A percentile compares a stretch with the other conserved stretches of the same genome.
These are phyloP conservation scores for Fistularia commersonii DNA, from an alignment of 2,797 vertebrate species.

Conservation along the genomic window DNA sequence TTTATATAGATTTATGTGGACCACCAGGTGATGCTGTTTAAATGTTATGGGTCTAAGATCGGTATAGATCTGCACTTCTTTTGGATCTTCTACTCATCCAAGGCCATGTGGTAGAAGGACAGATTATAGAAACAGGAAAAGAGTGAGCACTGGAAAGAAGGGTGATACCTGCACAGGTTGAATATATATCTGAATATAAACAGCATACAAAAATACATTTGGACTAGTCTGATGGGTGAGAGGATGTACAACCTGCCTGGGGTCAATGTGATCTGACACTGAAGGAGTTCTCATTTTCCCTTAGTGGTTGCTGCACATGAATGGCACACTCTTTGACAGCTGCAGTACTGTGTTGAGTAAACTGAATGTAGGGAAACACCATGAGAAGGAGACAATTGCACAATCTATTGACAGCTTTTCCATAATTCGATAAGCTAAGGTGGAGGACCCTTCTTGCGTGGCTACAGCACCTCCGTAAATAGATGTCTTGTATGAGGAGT, in stretches of 20 bases:
- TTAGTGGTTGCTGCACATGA: conserved; percentile 54
- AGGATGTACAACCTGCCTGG: conserved; percentile 12
- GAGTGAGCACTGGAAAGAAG: no score
- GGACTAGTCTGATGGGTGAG: neutral
- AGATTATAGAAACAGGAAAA: no score
- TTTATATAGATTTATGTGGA: no score
- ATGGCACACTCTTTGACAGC: conserved; percentile 62
- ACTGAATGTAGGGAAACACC: conserved; percentile 65
- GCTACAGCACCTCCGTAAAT: conserved; percentile 64
- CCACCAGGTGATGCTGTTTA: no score
- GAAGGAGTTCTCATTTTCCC: conserved; percentile 64
- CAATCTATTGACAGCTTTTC: conserved; percentile 71
- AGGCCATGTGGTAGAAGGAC: no score
- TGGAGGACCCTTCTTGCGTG: conserved; percentile 64
- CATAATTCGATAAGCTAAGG: conserved; percentile 76
- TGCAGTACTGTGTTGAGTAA: conserved; percentile 63
- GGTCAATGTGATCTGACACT: conserved; percentile 49
- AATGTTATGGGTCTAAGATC: no score
- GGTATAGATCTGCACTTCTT: no score
- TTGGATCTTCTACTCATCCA: no score
- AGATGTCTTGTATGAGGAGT: conserved; percentile 60
- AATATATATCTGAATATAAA: neutral
- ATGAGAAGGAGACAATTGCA: conserved; percentile 65
- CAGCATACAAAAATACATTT: no score
- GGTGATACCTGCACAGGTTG: neutral